Percentiles rank a stretch among this genome's conserved stretches.
Evolutionary conservation across 2,797 vertebrate species (phyloP).

Genomic region (Eulemur coronatus): DNA sequence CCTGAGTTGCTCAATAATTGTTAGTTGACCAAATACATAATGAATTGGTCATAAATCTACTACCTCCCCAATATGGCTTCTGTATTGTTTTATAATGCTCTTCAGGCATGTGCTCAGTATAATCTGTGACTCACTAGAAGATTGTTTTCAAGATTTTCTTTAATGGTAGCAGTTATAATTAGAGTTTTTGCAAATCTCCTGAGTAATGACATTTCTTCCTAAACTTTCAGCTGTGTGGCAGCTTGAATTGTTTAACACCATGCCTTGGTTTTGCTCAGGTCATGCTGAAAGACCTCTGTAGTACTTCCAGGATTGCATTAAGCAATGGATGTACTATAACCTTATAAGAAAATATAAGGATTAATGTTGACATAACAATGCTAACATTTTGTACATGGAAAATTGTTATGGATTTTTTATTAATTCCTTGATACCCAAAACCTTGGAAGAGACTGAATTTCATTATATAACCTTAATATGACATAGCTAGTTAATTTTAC

Average conservation of each 20-base stretch:
- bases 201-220: slow-evolving; percentile 70
- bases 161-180: slow-evolving; percentile 60
- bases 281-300: not conserved
- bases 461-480: not conserved
- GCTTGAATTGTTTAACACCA: slow-evolving; percentile 50
- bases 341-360: not conserved
- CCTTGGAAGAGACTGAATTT: not conserved
- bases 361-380: slow-evolving; percentile 41
- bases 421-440: slow-evolving; percentile 18
- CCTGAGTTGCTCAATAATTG: not conserved
- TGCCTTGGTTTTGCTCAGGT: slow-evolving; percentile 44
- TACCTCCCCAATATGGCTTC: not conserved
- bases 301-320: not conserved
- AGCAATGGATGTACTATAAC: not conserved
- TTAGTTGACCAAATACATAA: not conserved
- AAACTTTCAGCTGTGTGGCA: slow-evolving; percentile 49
- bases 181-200: slow-evolving; percentile 50
- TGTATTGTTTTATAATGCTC: not conserved
- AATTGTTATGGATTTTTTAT: not conserved
- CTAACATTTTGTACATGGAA: slow-evolving; percentile 55
- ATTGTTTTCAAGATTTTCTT: slow-evolving; percentile 64
- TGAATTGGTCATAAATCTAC: not conserved
- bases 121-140: slow-evolving; percentile 49
- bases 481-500: not conserved
- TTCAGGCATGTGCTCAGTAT: not conserved